A percentile compares a stretch with the other conserved stretches of the same genome.
These are phyloP conservation scores for Orthosia cruda DNA, from an alignment of 2,888 invertebrate species.

Conservation along the genomic window DNA sequence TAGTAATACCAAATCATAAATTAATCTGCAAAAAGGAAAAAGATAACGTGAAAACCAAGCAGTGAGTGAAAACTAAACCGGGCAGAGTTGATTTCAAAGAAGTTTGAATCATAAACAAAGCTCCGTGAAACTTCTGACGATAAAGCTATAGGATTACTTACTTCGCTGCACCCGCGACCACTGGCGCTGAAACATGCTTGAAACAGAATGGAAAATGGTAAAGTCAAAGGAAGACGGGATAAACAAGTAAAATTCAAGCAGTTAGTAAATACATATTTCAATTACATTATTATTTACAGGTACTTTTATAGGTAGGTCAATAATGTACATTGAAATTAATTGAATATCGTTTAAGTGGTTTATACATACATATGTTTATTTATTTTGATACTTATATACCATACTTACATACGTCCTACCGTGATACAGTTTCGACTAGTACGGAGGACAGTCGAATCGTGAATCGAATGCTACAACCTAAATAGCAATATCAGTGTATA, in stretches of 20 bases:
- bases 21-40: background rate
- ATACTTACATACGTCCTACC: no score
- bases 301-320: background rate
- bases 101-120: constrained; percentile 40
- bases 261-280: background rate
- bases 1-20: background rate
- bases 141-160: constrained; percentile 42
- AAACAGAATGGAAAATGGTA: constrained; percentile 20
- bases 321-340: no score
- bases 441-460: no score
- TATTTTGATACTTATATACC: no score
- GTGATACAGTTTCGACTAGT: no score
- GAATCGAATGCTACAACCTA: no score
- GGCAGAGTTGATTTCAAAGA: constrained; percentile 39
- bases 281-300: background rate
- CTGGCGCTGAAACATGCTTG: constrained; percentile 24
- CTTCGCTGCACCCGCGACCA: constrained; percentile 16
- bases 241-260: background rate
- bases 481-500: no score
- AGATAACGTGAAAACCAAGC: background rate
- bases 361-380: background rate
- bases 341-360: no score
- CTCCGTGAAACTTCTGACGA: constrained; percentile 17
- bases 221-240: background rate
- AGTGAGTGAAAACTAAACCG: constrained; percentile 26